Evolutionary conservation across 2,888 invertebrate genomes (phyloP), one percentile per base, ranked within the genome.

Genomic region (Sycophila texana): DNA sequence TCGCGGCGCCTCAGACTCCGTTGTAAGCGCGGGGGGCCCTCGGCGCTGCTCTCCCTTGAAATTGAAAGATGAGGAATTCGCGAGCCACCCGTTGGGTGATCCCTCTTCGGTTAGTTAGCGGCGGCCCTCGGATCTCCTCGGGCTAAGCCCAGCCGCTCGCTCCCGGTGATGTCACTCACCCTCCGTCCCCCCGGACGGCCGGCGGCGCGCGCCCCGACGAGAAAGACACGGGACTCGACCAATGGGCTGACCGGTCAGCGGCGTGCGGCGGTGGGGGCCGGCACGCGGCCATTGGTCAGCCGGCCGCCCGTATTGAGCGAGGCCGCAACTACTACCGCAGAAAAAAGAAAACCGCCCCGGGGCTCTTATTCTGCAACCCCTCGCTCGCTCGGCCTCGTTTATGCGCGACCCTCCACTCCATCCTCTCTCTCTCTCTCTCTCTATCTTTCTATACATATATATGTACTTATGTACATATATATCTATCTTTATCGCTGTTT

Each of bases 221-320:
- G 53, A 63, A 73, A 63, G 61, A 77, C 63, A 77, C 63, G 30
- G 16, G 10, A 22, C 20, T 84, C 84, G 86, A 85, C 85, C 90
- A 89, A 89, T 89, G 87, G 87, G 84, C 86, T 86, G 83, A 87
- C 88, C 88, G 90, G 89, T 90, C 89, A 89, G 87, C 86, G 61
- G 67, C 74, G 30, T 73, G 77, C 63, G 18, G 80, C 86, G 84
- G 90, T 87, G 90, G 90, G 89, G 88, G 84, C 18, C 2, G 51
- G 30, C 39, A 10, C 20, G 26, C 88, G 89, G 87, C 86, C 90
- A 90, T 90, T 90, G 90, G 90, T 89, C 90, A 90, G 86, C 87
- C 83, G 83, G 82, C 20, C 75, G 86, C 85, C 85, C 86, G 89
- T 89, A 89, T 89, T 87, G 89, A 89, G 89, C 89, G 89, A 86